Evolutionary conservation across 2,113 vertebrate species (phyloP).

Genomic region (Probosciger aterrimus): DNA sequence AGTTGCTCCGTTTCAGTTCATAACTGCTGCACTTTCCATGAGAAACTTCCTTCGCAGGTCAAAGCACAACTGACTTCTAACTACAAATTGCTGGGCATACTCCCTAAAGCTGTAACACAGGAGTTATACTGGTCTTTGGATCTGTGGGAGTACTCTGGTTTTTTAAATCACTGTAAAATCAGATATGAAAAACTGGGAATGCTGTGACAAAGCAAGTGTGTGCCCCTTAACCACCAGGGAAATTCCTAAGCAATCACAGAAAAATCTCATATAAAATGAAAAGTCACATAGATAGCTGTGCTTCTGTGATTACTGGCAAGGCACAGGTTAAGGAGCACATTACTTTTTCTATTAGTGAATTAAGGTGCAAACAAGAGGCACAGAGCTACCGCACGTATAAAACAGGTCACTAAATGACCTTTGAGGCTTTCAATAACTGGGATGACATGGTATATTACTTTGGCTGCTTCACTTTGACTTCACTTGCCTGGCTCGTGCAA

Average conservation of each 20-base stretch:
- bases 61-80: background rate
- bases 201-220: background rate
- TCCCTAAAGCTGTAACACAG: background rate
- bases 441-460: background rate
- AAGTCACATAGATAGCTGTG: background rate
- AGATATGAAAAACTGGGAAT: background rate
- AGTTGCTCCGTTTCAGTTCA: background rate
- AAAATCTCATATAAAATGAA: background rate
- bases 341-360: background rate
- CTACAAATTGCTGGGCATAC: background rate
- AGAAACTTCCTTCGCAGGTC: background rate
- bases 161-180: background rate
- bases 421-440: background rate
- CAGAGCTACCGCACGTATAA: background rate
- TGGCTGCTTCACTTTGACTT: background rate
- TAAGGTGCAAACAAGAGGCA: background rate
- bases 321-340: background rate
- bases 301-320: background rate
- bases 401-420: background rate
- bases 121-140: background rate
- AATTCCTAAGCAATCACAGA: background rate
- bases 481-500: background rate
- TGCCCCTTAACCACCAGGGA: background rate
- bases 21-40: background rate
- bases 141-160: background rate